Base-by-base conservation (phyloP, 2,888 invertebrate species). In the Pristionchus arcanus region DNA sequence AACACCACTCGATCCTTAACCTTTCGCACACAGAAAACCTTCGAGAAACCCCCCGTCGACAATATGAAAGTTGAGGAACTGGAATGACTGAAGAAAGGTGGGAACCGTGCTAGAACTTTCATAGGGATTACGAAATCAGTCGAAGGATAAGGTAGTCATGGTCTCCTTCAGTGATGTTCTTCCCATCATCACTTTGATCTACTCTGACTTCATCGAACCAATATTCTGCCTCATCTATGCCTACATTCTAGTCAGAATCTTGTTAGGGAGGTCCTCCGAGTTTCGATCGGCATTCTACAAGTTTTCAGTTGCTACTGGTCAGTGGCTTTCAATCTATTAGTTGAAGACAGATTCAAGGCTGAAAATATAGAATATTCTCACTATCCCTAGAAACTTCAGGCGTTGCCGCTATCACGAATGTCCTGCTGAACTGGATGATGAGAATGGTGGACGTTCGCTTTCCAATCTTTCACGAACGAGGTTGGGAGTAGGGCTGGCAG, bases 271-370 rank as follows among this genome's bases (percentile, higher is more conserved):
- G 11, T 77, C 74, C 1, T n/a, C 42, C 1, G 25, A 37, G 11
- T 77, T 77, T 42, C 74, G 42, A 19, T 77, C 74, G 2, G 74
- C 37, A 9, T 77, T 77, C 42, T 77, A 77, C 74, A 42, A 42
- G 74, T 77, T 77, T 42, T 77, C 74, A 28, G 42, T 77, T 3
- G 74, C 74, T 34, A 74, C 74, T 21, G 74, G 74, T 74, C 2
- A 74, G 31, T 59, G 21, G 16, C 19, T 4, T 59, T 55, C 19
- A 13, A 15, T 55, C 55, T 55, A 5, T n/a, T n/a, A n/a, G n/a
- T n/a, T n/a, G n/a, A n/a, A n/a, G n/a, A n/a, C n/a, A n/a, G n/a
- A n/a, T n/a, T n/a, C n/a, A n/a, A n/a, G n/a, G n/a, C n/a, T n/a
- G n/a, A n/a, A n/a, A n/a, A n/a, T n/a, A n/a, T n/a, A n/a, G n/a